phyloP scores from a whole-genome alignment of 2,797 vertebrate genomes.

The Macrochelys suwanniensis region DNA sequence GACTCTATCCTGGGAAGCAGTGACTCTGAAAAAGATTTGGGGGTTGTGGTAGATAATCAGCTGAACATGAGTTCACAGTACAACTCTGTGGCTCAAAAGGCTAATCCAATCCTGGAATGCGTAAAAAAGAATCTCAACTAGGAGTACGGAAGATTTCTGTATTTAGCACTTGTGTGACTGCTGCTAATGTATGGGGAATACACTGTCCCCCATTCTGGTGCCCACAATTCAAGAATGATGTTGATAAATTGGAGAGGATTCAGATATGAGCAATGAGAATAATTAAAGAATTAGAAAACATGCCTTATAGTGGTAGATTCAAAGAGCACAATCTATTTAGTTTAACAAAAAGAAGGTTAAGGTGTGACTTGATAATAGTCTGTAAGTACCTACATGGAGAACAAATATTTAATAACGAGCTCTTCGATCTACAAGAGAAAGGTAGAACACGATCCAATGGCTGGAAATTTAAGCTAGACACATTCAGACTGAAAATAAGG shows the following conservation, averaged over 20 bases:
- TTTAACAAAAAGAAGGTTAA: background rate
- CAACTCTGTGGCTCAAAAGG: background rate
- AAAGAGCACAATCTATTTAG: background rate
- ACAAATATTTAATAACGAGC: background rate
- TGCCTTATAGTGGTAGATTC: background rate
- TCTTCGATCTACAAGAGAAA: background rate
- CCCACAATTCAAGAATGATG: background rate
- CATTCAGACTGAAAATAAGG: background rate
- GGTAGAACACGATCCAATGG: background rate
- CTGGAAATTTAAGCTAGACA: background rate
- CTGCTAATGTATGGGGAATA: background rate
- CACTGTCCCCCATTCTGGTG: background rate
- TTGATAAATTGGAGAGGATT: background rate
- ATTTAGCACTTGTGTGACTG: no score
- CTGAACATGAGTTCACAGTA: background rate
- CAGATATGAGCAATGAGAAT: background rate
- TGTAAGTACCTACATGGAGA: background rate
- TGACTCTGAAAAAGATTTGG: background rate
- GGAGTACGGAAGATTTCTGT: no score
- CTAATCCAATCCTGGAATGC: background rate
- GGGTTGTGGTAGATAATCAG: background rate
- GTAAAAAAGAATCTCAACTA: background rate
- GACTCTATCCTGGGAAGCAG: background rate
- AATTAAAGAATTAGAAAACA: background rate
- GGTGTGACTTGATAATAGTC: background rate